Evolutionary conservation across 2,797 vertebrate species (phyloP).

Genomic region (Thamnophis elegans): DNA sequence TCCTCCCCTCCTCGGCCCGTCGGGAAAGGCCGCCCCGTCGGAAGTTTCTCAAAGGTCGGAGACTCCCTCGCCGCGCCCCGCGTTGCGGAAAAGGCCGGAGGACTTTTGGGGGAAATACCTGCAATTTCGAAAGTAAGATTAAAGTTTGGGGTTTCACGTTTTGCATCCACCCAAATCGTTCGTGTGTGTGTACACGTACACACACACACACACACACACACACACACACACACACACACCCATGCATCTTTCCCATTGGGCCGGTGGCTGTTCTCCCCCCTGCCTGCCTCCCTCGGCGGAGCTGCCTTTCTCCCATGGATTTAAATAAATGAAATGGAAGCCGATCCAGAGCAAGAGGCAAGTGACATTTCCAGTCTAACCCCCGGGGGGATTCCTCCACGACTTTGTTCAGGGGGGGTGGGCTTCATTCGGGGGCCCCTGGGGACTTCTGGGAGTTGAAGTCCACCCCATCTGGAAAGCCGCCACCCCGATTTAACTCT

Average conservation of each 20-base stretch:
- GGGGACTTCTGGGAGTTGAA: too few species aligned
- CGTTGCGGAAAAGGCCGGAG: too few species aligned
- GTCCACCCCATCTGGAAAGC: neutral
- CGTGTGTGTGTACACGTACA: too few species aligned
- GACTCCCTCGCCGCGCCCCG: neutral
- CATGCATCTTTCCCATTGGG: too few species aligned
- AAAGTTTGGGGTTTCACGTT: neutral
- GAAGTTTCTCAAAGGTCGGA: neutral
- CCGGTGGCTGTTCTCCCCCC: neutral
- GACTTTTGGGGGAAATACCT: too few species aligned
- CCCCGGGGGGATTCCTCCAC: neutral
- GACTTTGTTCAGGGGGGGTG: neutral
- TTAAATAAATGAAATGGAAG: neutral
- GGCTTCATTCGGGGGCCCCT: too few species aligned
- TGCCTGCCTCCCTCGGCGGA: too few species aligned
- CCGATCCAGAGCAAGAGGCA: fast-evolving
- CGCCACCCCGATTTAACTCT: neutral
- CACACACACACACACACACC: too few species aligned
- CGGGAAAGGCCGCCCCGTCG: too few species aligned
- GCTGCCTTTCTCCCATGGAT: fast-evolving
- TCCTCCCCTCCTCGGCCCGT: too few species aligned
- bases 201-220: too few species aligned
- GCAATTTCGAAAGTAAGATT: neutral
- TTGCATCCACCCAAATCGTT: too few species aligned
- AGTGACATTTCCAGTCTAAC: neutral